A percentile compares a stretch with the other conserved stretches of the same genome.
Evolutionary conservation across 1,140 invertebrate genomes (phyloP).

Genomic region (fruit fly (Drosophila melanogaster)): Release_6_plus_ISO1_MT NT_033777.3:20385501-20386000

Average conservation of each 20-base stretch:
- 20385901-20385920: constrained; percentile 83
- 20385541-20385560: background rate
- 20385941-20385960: constrained; percentile 83
- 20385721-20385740: constrained; percentile 85
- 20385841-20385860: constrained; percentile 85
- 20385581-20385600: constrained; percentile 19
- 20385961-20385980: constrained; percentile 82
- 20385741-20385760: constrained; percentile 85
- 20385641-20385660: constrained; percentile 88
- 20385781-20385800: constrained; percentile 85
- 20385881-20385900: constrained; percentile 83
- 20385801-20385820: constrained; percentile 72
- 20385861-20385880: constrained; percentile 85
- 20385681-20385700: constrained; percentile 85
- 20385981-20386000: constrained; percentile 31
- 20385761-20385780: constrained; percentile 82
- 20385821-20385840: constrained; percentile 76
- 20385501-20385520: constrained; percentile 33
- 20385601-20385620: constrained; percentile 15
- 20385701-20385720: constrained; percentile 85
- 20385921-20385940: constrained; percentile 84
- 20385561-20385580: constrained; percentile 12
- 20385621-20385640: constrained; percentile 47
- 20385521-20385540: background rate
- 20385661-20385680: constrained; percentile 87